These are phyloP conservation scores for Calyptomena viridis DNA, from an alignment of 2,113 vertebrate species.

Conservation along the genomic window DNA sequence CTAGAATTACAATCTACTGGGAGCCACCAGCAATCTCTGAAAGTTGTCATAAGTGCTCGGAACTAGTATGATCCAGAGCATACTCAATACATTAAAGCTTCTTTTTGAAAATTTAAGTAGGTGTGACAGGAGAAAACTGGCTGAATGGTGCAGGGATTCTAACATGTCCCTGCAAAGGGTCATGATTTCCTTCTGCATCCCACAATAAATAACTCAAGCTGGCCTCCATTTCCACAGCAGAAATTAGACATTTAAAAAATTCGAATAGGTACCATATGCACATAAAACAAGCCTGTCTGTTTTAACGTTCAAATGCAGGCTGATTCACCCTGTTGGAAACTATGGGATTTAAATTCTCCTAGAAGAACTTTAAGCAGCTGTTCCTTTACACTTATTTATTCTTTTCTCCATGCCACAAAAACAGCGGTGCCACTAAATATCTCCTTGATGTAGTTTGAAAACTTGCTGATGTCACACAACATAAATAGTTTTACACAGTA, in stretches of 20 bases:
- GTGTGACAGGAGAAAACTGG: constrained; percentile 64
- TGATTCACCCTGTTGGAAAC: not conserved
- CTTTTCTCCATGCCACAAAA: not conserved
- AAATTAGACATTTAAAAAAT: constrained; percentile 61
- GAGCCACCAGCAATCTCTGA: constrained; percentile 66
- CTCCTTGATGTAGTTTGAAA: not conserved
- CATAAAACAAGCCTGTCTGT: constrained; percentile 8
- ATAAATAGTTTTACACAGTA: not conserved
- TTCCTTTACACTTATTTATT: constrained; percentile 7
- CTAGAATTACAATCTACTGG: constrained; percentile 77
- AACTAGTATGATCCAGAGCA: constrained; percentile 64
- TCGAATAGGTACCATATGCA: constrained; percentile 59
- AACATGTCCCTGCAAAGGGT: constrained; percentile 46
- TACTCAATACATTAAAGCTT: constrained; percentile 62
- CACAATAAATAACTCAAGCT: constrained; percentile 67
- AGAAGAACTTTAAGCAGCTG: not conserved
- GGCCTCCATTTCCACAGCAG: constrained; percentile 53
- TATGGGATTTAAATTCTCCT: not conserved
- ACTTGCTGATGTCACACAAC: not conserved
- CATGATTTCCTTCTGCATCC: constrained; percentile 55
- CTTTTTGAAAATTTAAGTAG: constrained; percentile 71
- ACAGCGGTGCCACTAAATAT: not conserved
- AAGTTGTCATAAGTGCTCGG: constrained; percentile 68
- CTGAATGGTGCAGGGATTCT: constrained; percentile 18
- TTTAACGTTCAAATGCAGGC: constrained; percentile 39